Base-by-base conservation (phyloP, 2,888 invertebrate species). In the Petrophora chlorosata region DNA sequence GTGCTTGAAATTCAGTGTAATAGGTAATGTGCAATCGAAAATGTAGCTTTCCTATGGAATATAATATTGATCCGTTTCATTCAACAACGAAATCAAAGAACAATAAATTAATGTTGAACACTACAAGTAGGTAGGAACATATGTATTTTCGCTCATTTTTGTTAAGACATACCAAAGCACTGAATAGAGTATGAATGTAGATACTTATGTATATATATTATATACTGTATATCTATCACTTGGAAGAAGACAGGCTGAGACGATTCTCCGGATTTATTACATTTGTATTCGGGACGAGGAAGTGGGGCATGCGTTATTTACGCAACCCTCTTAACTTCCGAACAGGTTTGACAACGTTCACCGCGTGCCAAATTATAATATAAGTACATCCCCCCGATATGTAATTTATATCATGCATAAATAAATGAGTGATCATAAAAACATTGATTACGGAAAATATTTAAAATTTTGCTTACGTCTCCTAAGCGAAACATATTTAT, bases 251-350 rank as follows among this genome's bases (percentile, higher is more conserved):
- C 29, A 56, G 59, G 50, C 47, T 61, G 61, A 39, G 33, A 29
- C 65, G 61, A 67, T 67, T 64, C 56, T 59, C 54, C 62, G 65
- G 73, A 76, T 82, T 79, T 76, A 76, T 74, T 70, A 63, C 63
- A 76, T 81, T 78, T 74, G 73, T 72, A 79, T 79, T 73, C 75
- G 59, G 65, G 45, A 57, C 63, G 60, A 53, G 67, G 59, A 75
- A 73, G 55, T 69, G 66, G 76, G 66, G 65, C 77, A 71, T 73
- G 72, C 72, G 70, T 61, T 70, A 67, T 65, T 65, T 69, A 66
- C 63, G 63, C 56, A 61, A 56, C 62, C 58, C 69, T 54, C 53
- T 53, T 51, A 67, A 45, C 60, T 58, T 52, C 52, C 57, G 56
- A 64, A 59, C 61, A 63, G 68, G 64, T 72, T 68, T 67, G 53